Evolutionary conservation across 2,888 invertebrate species (phyloP).

Genomic region (Anaspis maculata): DNA sequence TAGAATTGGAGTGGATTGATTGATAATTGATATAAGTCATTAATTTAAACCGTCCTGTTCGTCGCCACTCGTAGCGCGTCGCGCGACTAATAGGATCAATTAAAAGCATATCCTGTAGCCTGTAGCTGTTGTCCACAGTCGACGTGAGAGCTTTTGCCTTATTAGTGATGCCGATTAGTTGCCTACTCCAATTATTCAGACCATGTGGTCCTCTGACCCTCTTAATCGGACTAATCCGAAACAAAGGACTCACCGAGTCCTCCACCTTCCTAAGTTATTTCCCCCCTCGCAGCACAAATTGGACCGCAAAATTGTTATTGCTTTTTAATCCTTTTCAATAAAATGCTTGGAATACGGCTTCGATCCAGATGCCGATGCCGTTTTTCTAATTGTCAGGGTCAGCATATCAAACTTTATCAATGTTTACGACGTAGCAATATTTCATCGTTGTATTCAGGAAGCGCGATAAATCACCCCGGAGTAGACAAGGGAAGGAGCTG

Average conservation of each 20-base stretch:
- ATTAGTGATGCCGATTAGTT: slow-evolving; percentile 25
- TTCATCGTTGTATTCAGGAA: too few relatives aligned
- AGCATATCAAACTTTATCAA: too few relatives aligned
- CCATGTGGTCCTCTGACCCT: slow-evolving; percentile 17
- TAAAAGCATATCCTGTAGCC: slow-evolving; percentile 9
- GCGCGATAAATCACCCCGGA: too few relatives aligned
- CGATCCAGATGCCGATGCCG: too few relatives aligned
- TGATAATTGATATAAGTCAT: too few relatives aligned
- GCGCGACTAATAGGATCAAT: background rate
- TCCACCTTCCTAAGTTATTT: slow-evolving; percentile 16
- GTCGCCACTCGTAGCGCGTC: background rate
- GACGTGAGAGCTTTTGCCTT: slow-evolving; percentile 25
- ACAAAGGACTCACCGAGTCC: too few relatives aligned
- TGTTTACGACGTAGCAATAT: too few relatives aligned
- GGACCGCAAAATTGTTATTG: slow-evolving; percentile 14
- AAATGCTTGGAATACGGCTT: too few relatives aligned
- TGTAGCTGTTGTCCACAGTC: slow-evolving; percentile 18
- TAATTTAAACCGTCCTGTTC: background rate
- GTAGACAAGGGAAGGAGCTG: too few relatives aligned
- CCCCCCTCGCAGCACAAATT: slow-evolving; percentile 1
- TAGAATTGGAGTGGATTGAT: too few relatives aligned
- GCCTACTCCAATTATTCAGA: slow-evolving; percentile 23
- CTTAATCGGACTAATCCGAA: slow-evolving; percentile 18
- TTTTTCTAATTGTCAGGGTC: too few relatives aligned
- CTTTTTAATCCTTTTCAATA: slow-evolving; percentile 17